phyloP scores from a whole-genome alignment of 2,888 invertebrate species.

The Athalia rosae region DNA sequence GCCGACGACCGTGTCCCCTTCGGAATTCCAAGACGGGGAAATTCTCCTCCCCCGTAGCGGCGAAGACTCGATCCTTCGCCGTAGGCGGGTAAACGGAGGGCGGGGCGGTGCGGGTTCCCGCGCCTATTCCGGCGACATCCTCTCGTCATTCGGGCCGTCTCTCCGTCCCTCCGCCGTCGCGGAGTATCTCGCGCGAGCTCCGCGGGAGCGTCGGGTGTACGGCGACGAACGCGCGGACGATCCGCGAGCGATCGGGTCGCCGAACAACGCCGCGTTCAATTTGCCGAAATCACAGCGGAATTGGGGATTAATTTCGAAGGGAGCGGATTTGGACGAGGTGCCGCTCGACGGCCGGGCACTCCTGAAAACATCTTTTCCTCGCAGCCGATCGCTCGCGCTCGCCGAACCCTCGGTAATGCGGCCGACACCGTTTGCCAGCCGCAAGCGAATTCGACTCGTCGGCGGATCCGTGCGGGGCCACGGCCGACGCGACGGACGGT shows the following conservation, averaged over 20 bases:
- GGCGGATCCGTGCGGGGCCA: slow-evolving; percentile 28
- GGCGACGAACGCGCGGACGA: slow-evolving; percentile 28
- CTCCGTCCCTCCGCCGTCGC: slow-evolving; percentile 54
- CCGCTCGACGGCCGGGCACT: no score
- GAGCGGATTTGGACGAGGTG: no score
- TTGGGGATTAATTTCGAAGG: no score
- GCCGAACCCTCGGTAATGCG: neutral
- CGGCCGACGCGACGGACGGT: slow-evolving; percentile 40
- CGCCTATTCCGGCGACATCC: slow-evolving; percentile 71
- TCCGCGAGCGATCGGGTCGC: neutral
- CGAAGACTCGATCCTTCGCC: neutral
- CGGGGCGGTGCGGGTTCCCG: slow-evolving; percentile 64
- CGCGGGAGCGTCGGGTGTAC: slow-evolving; percentile 29
- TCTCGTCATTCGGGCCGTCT: slow-evolving; percentile 64
- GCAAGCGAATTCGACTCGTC: neutral
- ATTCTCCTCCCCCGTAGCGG: no score
- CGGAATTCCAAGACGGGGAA: no score
- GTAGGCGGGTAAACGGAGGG: neutral
- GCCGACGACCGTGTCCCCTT: no score
- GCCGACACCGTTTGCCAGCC: neutral
- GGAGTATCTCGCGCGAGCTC: slow-evolving; percentile 30
- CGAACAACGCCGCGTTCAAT: neutral
- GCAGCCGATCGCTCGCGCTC: neutral
- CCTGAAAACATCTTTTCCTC: no score
- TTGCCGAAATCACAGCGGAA: no score